Evolutionary conservation across 2,888 invertebrate species (phyloP), one percentile per base, ranked within the genome.

Genomic region (Eretmocerus hayati): DNA sequence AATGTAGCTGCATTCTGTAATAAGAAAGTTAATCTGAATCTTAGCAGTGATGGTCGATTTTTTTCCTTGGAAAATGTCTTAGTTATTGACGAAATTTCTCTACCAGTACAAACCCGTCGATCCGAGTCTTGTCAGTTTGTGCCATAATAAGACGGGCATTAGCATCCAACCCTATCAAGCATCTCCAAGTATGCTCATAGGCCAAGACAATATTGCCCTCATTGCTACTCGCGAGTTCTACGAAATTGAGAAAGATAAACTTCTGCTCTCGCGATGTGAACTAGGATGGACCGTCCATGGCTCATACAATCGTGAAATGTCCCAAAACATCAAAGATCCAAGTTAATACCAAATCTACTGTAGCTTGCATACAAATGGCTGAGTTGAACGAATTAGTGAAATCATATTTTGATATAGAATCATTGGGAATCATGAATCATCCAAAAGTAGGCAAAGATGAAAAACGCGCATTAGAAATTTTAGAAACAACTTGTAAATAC

Each of bases 271-370:
- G 2, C 19, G 46, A 22, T 16, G 22, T 16, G 16, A 18, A 5
- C 26, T 46, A 15, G 40, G 46, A 1, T 46, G 46, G 46, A 8
- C 33, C 2, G 19, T 40, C 8, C 46, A 46, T 23, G 46, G 46
- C 2, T 19, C n/a, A n/a, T n/a, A n/a, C n/a, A n/a, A n/a, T n/a
- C n/a, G n/a, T n/a, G n/a, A n/a, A n/a, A n/a, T n/a, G 19, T 8
- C 1, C 26, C 4, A 13, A 5, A 43, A 16, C 3, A 26, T 4
- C 6, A 18, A 33, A 19, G 22, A 38, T 3, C 22, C 36, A 36
- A 19, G 3, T 36, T 16, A 9, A 11, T 3, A 16, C 36, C 9
- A 16, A 6, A 8, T 11, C 22, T 11, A 20, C 21, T 38, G 20
- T 21, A 9, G 16, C 11, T 38, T 21, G n/a, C 13, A n/a, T 15